A percentile compares a stretch with the other conserved stretches of the same genome.
Conservation (phyloP, 2,113 vertebrate species). For the Pachypanchax playfairii region DNA sequence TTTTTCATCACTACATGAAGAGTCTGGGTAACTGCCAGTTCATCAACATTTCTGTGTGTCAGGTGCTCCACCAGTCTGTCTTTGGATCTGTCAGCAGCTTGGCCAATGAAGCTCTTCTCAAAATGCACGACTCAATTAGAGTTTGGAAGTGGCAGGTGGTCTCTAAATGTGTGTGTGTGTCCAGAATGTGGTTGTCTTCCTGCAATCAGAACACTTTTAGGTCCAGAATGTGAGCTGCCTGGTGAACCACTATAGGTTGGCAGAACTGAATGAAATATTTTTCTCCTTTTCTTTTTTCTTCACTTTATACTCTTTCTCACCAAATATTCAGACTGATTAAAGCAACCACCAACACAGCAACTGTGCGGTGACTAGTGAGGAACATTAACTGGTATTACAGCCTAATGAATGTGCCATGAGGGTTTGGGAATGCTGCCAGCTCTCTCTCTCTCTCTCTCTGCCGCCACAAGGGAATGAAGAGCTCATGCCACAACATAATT, state of each 20-base stretch:
- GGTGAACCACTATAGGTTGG: no score
- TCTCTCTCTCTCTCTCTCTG: constrained; percentile 1
- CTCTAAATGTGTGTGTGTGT: constrained; percentile 16
- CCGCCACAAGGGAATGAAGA: background rate
- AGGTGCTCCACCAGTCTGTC: no score
- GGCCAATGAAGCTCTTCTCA: constrained; percentile 29
- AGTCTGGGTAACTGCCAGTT: background rate
- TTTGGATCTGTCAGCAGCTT: constrained; percentile 50
- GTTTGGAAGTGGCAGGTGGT: constrained; percentile 42
- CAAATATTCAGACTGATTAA: background rate
- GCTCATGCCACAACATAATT: background rate
- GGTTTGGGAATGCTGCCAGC: constrained; percentile 1
- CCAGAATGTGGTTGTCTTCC: constrained; percentile 3
- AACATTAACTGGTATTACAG: constrained; percentile 15
- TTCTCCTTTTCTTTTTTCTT: background rate
- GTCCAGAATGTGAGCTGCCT: no score
- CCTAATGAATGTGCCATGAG: constrained; percentile 29
- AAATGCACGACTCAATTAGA: constrained; percentile 42
- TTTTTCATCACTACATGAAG: constrained; percentile 31
- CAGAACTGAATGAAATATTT: no score
- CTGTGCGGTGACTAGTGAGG: background rate
- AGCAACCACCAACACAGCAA: background rate
- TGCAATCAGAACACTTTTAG: background rate
- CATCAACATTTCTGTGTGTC: constrained; percentile 40
- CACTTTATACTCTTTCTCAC: background rate